phyloP scores from a whole-genome alignment of 2,797 vertebrate species.

The Trachops cirrhosus region DNA sequence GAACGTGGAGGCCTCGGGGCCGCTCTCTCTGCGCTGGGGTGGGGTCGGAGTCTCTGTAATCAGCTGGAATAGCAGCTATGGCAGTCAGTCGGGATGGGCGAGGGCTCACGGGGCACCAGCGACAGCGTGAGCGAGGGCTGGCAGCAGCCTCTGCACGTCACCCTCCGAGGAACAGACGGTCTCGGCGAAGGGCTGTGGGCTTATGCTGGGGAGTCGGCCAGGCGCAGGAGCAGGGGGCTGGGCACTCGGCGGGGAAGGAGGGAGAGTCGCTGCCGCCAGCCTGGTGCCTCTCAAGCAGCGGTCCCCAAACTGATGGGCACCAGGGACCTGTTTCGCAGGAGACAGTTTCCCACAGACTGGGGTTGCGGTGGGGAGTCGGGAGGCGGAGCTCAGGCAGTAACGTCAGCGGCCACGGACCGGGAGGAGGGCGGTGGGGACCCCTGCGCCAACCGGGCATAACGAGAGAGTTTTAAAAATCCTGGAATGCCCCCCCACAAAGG shows the following conservation, averaged over 20 bases:
- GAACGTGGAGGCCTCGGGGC: background rate
- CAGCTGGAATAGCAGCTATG: too few relatives aligned
- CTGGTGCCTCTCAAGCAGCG: background rate
- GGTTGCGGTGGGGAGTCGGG: too few relatives aligned
- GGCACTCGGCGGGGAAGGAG: background rate
- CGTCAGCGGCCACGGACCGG: too few relatives aligned
- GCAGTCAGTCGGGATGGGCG: accelerated
- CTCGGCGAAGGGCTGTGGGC: background rate
- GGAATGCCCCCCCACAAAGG: background rate
- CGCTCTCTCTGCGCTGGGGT: accelerated
- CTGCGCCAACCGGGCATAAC: background rate
- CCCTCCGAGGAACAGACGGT: background rate
- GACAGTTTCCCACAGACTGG: too few relatives aligned
- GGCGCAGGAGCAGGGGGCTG: background rate
- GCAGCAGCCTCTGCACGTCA: background rate
- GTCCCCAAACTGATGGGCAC: too few relatives aligned
- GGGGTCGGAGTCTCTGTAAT: accelerated
- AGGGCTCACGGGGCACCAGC: accelerated
- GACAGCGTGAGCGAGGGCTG: background rate
- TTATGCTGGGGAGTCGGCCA: too few relatives aligned
- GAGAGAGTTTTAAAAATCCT: background rate
- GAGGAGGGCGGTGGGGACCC: too few relatives aligned
- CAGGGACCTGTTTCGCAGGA: too few relatives aligned
- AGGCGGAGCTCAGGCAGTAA: too few relatives aligned
- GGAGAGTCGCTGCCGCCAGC: accelerated